phyloP scores from a whole-genome alignment of 2,113 vertebrate genomes.

The Rhegmatorhina hoffmannsi region DNA sequence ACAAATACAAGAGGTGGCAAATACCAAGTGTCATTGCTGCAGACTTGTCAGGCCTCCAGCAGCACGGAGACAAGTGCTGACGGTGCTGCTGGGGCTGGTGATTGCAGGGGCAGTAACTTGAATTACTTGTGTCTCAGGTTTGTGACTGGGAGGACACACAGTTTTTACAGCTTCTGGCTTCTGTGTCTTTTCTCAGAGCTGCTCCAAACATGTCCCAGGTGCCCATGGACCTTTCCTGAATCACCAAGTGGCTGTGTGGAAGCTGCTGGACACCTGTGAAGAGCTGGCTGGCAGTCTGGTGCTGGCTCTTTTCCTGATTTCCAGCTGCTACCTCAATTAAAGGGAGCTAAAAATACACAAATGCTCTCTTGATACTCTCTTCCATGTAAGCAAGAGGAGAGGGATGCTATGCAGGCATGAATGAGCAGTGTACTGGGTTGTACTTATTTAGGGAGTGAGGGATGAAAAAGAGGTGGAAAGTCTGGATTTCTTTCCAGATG shows the following conservation, averaged over 20 bases:
- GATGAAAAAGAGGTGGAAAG: neutral
- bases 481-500: neutral
- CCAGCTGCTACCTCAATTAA: constrained; percentile 36
- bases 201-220: neutral
- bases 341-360: constrained; percentile 43
- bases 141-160: fast-evolving
- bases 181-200: neutral
- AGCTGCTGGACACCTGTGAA: neutral
- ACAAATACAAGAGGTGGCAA: neutral
- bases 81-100: neutral
- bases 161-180: neutral
- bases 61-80: neutral
- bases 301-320: constrained; percentile 5
- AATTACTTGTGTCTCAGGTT: neutral
- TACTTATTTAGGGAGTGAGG: neutral
- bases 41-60: neutral
- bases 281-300: neutral
- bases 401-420: neutral
- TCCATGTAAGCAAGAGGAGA: neutral
- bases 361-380: neutral
- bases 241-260: fast-evolving
- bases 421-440: neutral
- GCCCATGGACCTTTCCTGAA: neutral
- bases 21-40: neutral
- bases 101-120: neutral